phyloP scores from a whole-genome alignment of 2,797 vertebrate species.

The Leptatherina wallacei region DNA sequence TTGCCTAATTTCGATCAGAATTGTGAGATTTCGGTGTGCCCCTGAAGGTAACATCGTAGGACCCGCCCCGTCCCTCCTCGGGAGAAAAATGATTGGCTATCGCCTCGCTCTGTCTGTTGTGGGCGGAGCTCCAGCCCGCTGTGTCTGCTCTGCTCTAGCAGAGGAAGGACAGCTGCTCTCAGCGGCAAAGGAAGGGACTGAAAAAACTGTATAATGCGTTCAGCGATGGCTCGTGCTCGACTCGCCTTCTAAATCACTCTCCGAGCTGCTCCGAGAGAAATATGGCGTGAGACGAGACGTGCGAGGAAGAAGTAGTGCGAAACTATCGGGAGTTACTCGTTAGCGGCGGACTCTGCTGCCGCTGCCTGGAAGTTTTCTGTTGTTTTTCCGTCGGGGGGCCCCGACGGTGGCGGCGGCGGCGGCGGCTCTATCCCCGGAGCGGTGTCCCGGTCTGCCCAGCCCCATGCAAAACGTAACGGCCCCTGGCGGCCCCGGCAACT shows the following conservation, averaged over 20 bases:
- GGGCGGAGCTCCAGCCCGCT: constrained; percentile 55
- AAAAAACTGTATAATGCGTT: constrained; percentile 59
- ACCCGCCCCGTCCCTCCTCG: constrained; percentile 12
- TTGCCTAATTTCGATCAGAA: not conserved
- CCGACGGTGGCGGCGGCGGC: constrained; percentile 66
- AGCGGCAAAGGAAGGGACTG: constrained; percentile 60
- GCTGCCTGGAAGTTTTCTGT: constrained; percentile 81
- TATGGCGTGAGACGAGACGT: constrained; percentile 72
- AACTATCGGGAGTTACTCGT: constrained; percentile 71
- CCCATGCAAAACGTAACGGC: constrained; percentile 87
- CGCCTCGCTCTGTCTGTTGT: constrained; percentile 50
- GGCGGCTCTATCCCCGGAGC: constrained; percentile 77
- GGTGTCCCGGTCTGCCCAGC: constrained; percentile 78
- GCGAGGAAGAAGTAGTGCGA: constrained; percentile 48
- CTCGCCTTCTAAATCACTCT: constrained; percentile 22
- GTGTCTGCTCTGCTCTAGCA: constrained; percentile 45
- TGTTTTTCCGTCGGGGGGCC: constrained; percentile 68
- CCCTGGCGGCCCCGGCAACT: constrained; percentile 79
- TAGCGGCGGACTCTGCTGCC: constrained; percentile 76
- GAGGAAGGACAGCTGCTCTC: constrained; percentile 75
- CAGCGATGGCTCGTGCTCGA: constrained; percentile 48
- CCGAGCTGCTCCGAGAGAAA: constrained; percentile 31
- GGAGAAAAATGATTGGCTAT: constrained; percentile 57
- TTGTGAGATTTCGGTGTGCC: constrained; percentile 23
- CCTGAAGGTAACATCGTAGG: constrained; percentile 58